Base-by-base conservation (phyloP, 2,797 vertebrate genomes). In the Neosilurus mollespiculum region DNA sequence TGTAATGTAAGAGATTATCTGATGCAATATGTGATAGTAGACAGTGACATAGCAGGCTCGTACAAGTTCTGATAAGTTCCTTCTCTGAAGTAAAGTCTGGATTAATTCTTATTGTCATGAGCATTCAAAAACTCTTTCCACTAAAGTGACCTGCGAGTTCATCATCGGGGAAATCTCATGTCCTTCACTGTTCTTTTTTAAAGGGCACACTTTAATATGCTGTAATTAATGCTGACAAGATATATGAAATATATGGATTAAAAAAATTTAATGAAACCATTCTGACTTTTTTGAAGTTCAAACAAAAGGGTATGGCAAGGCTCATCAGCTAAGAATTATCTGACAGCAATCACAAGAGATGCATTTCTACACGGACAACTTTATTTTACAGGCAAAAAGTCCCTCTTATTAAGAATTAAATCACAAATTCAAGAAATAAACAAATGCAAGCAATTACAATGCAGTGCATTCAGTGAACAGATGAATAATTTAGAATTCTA, bases 221-320 rank as follows among this genome's bases (percentile, higher is more conserved):
- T 24, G 85, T 88, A 90, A 88, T 90, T 90, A 87, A 85, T 80
- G 81, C 79, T 87, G 86, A 90, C 87, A 89, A 87, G 84, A 83
- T 73, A 83, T 88, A 81, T 85, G 62, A 87, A 88, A 89, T 85
- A 86, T 81, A 89, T 83, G 79, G 84, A 87, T 86, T 82, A 86
- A 88, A 87, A 83, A 87, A 83, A 84, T 86, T 90, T 89, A 80
- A 85, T 87, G 75, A 87, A 80, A 78, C 81, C 73, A 76, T 84
- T 86, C 83, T 65, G 84, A 85, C 76, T 62, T 49, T 81, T 61
- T 37, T 81, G 66, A 84, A 85, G 86, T 86, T 89, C 76, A 87
- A 85, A 87, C 75, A 67, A 78, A 86, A 80, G 73, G 87, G 77
- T 82, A 80, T 20, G 67, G 73, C 71, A 83, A 71, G 82, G 78